Base-by-base conservation (phyloP, 2,113 vertebrate species). In the Macquaria australasica region DNA sequence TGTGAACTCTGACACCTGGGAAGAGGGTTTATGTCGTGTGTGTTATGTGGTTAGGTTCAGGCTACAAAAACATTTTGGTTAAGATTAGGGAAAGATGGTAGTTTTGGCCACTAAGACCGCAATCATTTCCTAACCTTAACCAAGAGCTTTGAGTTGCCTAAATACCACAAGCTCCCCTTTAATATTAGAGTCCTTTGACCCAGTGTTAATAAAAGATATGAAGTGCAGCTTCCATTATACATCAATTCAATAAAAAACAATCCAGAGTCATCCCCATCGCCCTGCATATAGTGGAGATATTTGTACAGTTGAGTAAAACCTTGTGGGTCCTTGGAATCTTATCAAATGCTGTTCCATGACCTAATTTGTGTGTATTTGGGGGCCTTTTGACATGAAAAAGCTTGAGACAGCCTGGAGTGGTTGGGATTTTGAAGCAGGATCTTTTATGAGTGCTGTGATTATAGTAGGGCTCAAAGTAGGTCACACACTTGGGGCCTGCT, bases 381-480 rank as follows among this genome's bases (percentile, higher is more conserved):
- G 21, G 63, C 39, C 55, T 31, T 74, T 7, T 79, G 25, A 64
- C 37, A 45, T 55, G 53, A 79, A 67, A 55, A 51, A 53, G 21
- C 16, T 50, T 75, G 76, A 78, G 83, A 81, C n/a, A 3, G 69
- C 37, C 50, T 45, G 31, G 31, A 75, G 63, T 82, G 82, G 73
- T 18, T 72, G 50, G 6, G 51, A 31, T 84, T 79, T 59, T 70
- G 51, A 67, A 66, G 84, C 76, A 79, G 71, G 66, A 67, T 55
- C 50, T 78, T 81, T 83, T 85, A 77, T 81, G 69, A 84, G 87
- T 55, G 64, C 74, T 70, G 70, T 83, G 86, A 91, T 87, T 89
- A 81, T 74, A 88, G 81, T 77, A 66, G 60, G 81, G 79, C 74
- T 86, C 58, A 88, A 91, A 91, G 72, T 91, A 77, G 90, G 91